Conservation (phyloP, 2,113 vertebrate genomes). For the Laticauda colubrina region DNA sequence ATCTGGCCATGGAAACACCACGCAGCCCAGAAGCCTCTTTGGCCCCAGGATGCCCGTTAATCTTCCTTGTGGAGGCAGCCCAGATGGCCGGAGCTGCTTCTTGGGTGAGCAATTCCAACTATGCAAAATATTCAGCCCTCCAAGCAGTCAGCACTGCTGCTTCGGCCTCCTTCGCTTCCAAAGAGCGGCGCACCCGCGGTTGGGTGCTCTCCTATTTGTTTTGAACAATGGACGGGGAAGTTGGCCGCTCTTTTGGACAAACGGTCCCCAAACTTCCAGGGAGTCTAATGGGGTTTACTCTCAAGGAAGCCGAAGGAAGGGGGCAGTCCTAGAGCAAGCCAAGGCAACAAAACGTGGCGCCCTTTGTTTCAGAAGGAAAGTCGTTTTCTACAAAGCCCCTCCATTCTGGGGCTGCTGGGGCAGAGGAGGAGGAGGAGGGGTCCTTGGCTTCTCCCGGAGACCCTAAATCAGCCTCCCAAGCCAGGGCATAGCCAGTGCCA, state of each 20-base stretch:
- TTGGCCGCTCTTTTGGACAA: not conserved
- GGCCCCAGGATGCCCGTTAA: not conserved
- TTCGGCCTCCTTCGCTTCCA: not conserved
- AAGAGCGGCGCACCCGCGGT: rapidly evolving
- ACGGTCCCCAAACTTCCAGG: not conserved
- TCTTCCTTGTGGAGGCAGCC: not conserved
- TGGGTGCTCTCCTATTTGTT: not conserved
- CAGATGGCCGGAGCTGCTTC: not conserved
- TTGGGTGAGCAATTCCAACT: not conserved
- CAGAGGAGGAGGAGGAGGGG: too few species aligned
- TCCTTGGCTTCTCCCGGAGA: not conserved
- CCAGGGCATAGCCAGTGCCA: not conserved
- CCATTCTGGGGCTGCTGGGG: not conserved
- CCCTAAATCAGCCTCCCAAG: not conserved
- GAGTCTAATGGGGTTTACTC: not conserved
- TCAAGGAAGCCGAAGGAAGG: not conserved
- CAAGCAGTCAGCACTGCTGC: not conserved
- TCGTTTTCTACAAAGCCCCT: not conserved
- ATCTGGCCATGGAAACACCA: not conserved
- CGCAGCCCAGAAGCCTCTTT: not conserved
- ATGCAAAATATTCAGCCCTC: not conserved
- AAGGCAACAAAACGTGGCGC: not conserved
- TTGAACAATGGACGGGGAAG: not conserved
- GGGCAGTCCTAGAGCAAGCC: not conserved
- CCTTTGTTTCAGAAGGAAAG: not conserved